Conservation (phyloP, 2,113 vertebrate species). For the Cephalopterus ornatus region DNA sequence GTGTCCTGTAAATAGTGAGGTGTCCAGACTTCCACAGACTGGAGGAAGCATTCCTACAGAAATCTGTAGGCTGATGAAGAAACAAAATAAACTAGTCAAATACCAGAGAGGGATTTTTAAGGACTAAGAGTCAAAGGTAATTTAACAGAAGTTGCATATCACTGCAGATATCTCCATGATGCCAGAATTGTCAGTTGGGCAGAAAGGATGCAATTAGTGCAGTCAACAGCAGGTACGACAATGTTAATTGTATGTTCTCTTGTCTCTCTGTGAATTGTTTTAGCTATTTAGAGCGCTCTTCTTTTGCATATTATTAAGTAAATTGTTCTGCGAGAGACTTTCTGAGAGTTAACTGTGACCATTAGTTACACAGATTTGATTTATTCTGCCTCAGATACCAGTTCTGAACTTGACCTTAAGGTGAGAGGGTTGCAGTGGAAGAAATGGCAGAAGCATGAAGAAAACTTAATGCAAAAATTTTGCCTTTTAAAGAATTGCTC, state of each 20-base stretch:
- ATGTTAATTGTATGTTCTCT: not conserved
- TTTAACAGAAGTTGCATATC: not conserved
- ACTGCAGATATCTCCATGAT: not conserved
- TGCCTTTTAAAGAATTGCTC: not conserved
- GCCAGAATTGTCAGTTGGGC: not conserved
- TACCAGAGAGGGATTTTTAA: not conserved
- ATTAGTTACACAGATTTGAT: not conserved
- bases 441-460: not conserved
- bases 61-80: not conserved
- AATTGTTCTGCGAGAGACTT: not conserved
- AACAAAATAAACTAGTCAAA: not conserved
- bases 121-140: not conserved
- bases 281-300: not conserved
- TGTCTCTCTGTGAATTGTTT: not conserved
- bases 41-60: not conserved
- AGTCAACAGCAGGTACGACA: not conserved
- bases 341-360: not conserved
- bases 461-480: not conserved
- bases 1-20: not conserved
- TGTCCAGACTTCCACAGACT: not conserved
- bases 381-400: not conserved
- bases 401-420: not conserved
- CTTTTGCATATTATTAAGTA: not conserved
- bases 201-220: not conserved
- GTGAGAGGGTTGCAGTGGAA: not conserved